Evolutionary conservation across 2,888 invertebrate genomes (phyloP), one percentile per base, ranked within the genome.

Genomic region (Chydorus sphaericus): DNA sequence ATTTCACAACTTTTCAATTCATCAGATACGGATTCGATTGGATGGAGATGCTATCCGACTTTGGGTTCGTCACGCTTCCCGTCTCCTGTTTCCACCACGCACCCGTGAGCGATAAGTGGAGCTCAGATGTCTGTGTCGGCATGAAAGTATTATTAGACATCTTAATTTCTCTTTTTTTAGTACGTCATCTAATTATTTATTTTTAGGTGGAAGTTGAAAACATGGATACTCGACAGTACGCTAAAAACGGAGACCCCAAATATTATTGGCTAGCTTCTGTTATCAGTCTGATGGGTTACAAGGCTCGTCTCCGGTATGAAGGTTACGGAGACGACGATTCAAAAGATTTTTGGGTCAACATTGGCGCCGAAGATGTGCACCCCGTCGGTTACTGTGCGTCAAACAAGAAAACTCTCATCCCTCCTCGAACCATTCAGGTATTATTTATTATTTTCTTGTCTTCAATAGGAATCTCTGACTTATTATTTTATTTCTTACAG

Each of bases 371-470:
- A 20, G 85, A 88, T 67, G 88, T 97, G n/a, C 92, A 94, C 71
- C 90, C 92, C 16, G 92, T 97, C 4, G 96, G 96, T 6, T 96
- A 96, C 94, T 94, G 94, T 73, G 94, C 94, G 3, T 88, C 90
- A 0, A 80, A 92, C 59, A 92, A 92, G 30, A 92, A 93, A 68
- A 93, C 93, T 2, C 74, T 96, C 8, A 93, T 94, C 69, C 94
- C 96, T 18, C 96, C 96, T 11, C 82, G 83, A 69, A 85, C 18
- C 39, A 39, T 39, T 39, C 39, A 39, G n/a, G 39, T 39, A 39
- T 37, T 16, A 36, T 36, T 36, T n/a, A 36, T 36, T 36, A n/a
- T 36, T 4, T n/a, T n/a, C n/a, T n/a, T n/a, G n/a, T n/a, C 11
- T 18, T 20, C n/a, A n/a, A n/a, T n/a, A n/a, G n/a, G n/a, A n/a